Evolutionary conservation across 1,140 invertebrate species (phyloP).

Genomic region (Caenorhabditis brenneri): DNA sequence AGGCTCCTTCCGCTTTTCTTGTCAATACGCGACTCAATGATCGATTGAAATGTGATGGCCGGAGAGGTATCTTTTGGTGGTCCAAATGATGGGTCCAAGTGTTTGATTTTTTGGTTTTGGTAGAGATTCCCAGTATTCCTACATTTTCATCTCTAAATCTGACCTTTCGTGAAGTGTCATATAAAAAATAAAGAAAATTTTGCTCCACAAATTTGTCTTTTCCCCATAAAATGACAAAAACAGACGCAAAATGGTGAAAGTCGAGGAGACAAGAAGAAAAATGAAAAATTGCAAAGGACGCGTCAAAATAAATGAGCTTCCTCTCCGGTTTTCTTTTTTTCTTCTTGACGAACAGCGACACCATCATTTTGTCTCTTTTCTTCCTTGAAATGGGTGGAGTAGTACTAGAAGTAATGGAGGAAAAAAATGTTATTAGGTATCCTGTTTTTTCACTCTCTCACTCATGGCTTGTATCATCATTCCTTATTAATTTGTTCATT

Average conservation of each 20-base stretch:
- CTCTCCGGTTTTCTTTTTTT: neutral
- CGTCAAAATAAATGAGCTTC: slow-evolving; percentile 39
- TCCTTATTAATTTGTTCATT: neutral
- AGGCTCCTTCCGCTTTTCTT: neutral
- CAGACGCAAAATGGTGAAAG: neutral
- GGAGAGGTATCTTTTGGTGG: slow-evolving; percentile 25
- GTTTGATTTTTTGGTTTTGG: neutral
- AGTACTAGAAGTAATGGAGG: neutral
- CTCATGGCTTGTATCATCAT: neutral
- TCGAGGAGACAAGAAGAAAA: neutral
- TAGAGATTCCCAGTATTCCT: no score
- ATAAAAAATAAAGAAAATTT: no score
- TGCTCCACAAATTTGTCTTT: neutral
- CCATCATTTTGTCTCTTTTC: slow-evolving; percentile 4
- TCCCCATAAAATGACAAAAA: neutral
- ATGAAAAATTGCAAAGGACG: slow-evolving; percentile 32
- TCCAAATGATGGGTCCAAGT: neutral
- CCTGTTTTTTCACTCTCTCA: neutral
- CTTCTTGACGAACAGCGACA: neutral
- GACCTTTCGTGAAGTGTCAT: no score
- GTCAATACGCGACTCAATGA: slow-evolving; percentile 17
- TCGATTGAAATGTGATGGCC: neutral
- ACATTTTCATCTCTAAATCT: no score
- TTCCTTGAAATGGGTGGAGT: neutral
- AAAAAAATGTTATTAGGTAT: neutral